Evolutionary conservation across 2,797 vertebrate genomes (phyloP), one percentile per base, ranked within the genome.

Genomic region (Aphelocoma californica): DNA sequence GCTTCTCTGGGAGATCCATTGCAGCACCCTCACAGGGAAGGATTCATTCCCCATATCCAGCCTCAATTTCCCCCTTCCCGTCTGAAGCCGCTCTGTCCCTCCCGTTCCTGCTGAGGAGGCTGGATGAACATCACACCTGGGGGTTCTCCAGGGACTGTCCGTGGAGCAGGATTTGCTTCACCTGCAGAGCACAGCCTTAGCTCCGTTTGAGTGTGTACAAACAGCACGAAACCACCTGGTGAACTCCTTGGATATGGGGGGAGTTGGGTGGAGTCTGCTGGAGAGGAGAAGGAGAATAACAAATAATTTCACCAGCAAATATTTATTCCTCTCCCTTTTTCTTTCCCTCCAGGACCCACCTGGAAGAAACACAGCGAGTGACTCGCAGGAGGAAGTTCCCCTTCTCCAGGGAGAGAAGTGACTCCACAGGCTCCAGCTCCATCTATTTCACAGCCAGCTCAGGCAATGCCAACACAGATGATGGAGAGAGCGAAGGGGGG

Each of bases 361-460:
- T 99, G 92, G 99, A 99, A 79, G 99, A 99, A 91, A 98, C 96
- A 48, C 99, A 99, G 96, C 98, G 97, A 31, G 95, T 85, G 38
- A 50, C 97, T 8, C 98, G 98, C 4, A 96, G 98, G 10, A 97
- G 98, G 5, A 98, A 98, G 18, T 97, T 98, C 60, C 36, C 96
- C 0, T 91, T 98, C 75, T 73, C 96, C 47, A 98, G 99, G 36
- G 99, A 99, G 50, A 98, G 99, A 47, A 98, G 98, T 0, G 99
- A 99, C 82, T 99, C 99, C 50, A 97, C 98, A 3, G 98, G 98
- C 87, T 99, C 99, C 97, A 99, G 99, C 94, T 99, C 99, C 12
- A 97, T 99, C 90, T 99, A 99, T 94, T 99, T 99, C 97, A 99
- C 98, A 0, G 98, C 99, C 88, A 98, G 98, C 84, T 98, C 98